Evolutionary conservation across 1,140 invertebrate species (phyloP), one percentile per base, ranked within the genome.

Genomic region (Drosophila lacertosa): DNA sequence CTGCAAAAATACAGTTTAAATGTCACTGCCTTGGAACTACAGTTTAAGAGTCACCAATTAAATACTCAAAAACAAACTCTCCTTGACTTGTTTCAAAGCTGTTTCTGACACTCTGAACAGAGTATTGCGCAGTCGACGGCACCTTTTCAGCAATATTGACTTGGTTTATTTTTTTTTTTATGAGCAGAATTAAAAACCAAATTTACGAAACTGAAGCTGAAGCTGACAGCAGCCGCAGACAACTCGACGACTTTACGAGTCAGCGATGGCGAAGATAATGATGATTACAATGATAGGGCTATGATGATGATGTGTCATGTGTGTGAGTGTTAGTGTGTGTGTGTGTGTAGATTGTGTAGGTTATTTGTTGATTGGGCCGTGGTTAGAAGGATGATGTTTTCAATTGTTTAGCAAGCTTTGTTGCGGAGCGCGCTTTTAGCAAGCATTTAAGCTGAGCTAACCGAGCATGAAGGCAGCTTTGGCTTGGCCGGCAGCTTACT

Each of bases 381-480:
- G 55, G 62, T 42, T 70, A 70, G 60, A 47, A 65, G 66, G 51
- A 70, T 70, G 50, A n/a, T n/a, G n/a, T n/a, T 69, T 37, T 33
- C 54, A 69, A 69, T 63, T 54, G 66, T 47, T 65, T 53, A 15
- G 54, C 45, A 67, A 53, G 20, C 45, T 55, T 58, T 48, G 22
- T 40, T 39, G 13, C n/a, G 15, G 29, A 18, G 48, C n/a, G 15
- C 26, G 26, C 50, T 15, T 32, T 51, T 57, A 32, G 29, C 16
- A 13, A 11, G 35, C 20, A 20, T 40, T 40, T 40, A 13, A 53
- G 74, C 54, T 33, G 65, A 75, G 39, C 59, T 78, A 86, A 77
- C 81, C 81, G 74, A 82, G 74, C 81, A 82, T 86, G 81, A 86
- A 86, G 81, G 81, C 74, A 86, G 73, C 59, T 45, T 58, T 29